A percentile compares a stretch with the other conserved stretches of the same genome.
Conservation (phyloP, 2,797 vertebrate genomes). For the Mormyrops boulengeri region DNA sequence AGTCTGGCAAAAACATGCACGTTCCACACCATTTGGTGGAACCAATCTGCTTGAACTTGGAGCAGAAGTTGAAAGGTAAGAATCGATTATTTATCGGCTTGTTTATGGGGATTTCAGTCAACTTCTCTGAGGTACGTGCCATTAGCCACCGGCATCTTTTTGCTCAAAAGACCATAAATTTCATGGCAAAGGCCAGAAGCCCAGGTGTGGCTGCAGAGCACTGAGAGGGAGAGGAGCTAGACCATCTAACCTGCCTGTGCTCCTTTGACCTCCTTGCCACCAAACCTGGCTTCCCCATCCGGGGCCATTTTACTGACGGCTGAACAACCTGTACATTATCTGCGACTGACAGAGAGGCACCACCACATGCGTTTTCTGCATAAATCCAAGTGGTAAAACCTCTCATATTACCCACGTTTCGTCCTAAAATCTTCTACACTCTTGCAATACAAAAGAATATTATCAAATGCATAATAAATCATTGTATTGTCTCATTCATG, state of each 20-base stretch:
- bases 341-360: not conserved
- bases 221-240: not conserved
- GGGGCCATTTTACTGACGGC: not conserved
- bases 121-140: not conserved
- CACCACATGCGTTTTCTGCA: not conserved
- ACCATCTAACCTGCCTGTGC: not conserved
- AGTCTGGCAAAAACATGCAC: slow-evolving; percentile 53
- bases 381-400: not conserved
- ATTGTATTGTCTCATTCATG: not conserved
- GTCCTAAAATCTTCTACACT: not conserved
- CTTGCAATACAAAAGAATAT: not conserved
- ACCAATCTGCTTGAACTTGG: slow-evolving; percentile 60
- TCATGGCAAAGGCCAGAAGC: not conserved
- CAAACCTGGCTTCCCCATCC: not conserved
- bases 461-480: not conserved
- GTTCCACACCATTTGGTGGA: slow-evolving; percentile 57
- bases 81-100: not conserved
- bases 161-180: not conserved
- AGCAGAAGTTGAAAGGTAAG: slow-evolving; percentile 44
- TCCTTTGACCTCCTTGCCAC: not conserved
- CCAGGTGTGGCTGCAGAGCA: not conserved
- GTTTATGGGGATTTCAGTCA: not conserved
- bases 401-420: not conserved
- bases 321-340: not conserved
- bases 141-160: not conserved